Base-by-base conservation (phyloP, 2,888 invertebrate genomes). In the Pterobdella sp. region DNA sequence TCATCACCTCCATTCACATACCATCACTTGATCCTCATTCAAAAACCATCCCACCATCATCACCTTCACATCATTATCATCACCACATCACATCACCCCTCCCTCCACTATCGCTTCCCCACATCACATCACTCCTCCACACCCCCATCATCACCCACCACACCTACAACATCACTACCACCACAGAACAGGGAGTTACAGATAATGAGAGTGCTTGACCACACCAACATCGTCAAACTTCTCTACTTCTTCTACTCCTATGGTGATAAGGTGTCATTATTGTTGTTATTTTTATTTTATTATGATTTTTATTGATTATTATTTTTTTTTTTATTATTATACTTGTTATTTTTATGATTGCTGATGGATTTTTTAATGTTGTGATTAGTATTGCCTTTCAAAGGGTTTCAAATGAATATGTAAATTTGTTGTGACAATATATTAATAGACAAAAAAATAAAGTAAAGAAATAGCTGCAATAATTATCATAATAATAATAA, bases 161-260 rank as follows among this genome's bases (percentile, higher is more conserved):
- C 63, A 63, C 31, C 63, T 18, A 42, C 37, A 32, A 22, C 37
- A 36, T 69, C 63, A 7, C n/a, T n/a, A 49, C 52, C 52, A 49
- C n/a, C 14, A 49, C 89, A 97, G 95, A 98, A 98, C 88, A 93
- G 98, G 84, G 98, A 98, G 88, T 89, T 98, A 86, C 97, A 98
- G 89, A 98, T 98, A 81, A 98, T 99, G 98, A 90, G 97, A 86
- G 91, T 94, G 85, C 88, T 99, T 87, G 95, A 97, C 87, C 98
- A 98, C 87, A 95, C 94, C 90, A 99, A 99, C 88, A 97, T 99
- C 88, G 98, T 99, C 85, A 94, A 95, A 89, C 90, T 99, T 87
- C 95, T 95, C 89, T 99, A 94, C 89, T 98, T 95, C 91, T 98
- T 98, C 89, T 98, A 98, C 88, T 97, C 97, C 85, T 94, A 94